These are phyloP conservation scores for Petrolisthes cinctipes DNA, from an alignment of 2,888 invertebrate genomes.

Conservation along the genomic window DNA sequence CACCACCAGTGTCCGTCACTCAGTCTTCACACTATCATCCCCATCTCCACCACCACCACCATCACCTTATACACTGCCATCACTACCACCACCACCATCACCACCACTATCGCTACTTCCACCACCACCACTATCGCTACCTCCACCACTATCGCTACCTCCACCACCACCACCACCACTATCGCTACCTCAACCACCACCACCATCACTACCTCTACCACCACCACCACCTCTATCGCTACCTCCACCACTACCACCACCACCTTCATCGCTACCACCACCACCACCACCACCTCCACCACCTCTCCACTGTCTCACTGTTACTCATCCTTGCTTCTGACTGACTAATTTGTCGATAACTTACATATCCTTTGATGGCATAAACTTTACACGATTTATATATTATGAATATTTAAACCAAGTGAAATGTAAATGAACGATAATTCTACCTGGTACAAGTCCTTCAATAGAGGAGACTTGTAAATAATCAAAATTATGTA, in stretches of 20 bases:
- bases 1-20: background rate
- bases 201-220: background rate
- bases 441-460: no score
- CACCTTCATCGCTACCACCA: background rate
- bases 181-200: background rate
- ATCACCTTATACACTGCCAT: background rate
- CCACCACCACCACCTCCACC: conserved; percentile 9
- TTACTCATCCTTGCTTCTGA: background rate
- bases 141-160: background rate
- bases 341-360: background rate
- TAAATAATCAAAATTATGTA: no score
- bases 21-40: background rate
- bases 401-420: no score
- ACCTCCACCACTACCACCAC: conserved; percentile 19
- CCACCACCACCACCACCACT: background rate
- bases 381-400: no score
- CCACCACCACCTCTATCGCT: background rate
- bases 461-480: no score
- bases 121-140: background rate
- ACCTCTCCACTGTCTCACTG: background rate
- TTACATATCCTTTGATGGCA: no score
- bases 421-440: no score
- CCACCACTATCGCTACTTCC: background rate
- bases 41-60: background rate
- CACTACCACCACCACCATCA: background rate